A percentile compares a stretch with the other conserved stretches of the same genome.
phyloP scores from a whole-genome alignment of 2,888 invertebrate species.

The Myathropa florea region DNA sequence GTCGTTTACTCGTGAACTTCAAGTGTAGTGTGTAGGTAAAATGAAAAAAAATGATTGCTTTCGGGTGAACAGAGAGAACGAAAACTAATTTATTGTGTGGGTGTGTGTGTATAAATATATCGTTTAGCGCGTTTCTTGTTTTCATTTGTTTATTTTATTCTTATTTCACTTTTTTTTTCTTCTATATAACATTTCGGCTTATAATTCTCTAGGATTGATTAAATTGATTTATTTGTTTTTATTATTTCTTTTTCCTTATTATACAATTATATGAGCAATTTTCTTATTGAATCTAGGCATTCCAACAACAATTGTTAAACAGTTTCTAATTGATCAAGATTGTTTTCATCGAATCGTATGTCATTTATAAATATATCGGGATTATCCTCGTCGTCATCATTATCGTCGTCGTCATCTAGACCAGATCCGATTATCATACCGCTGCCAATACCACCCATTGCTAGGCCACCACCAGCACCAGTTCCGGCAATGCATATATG shows the following conservation, averaged over 20 bases:
- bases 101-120: conserved; percentile 26
- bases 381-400: conserved; percentile 76
- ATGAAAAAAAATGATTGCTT: background rate
- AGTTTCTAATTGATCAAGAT: conserved; percentile 79
- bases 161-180: conserved; percentile 8
- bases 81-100: background rate
- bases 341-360: conserved; percentile 76
- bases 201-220: conserved; percentile 60
- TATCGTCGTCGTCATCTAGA: conserved; percentile 75
- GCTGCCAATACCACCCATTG: conserved; percentile 74
- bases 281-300: conserved; percentile 56
- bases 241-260: conserved; percentile 45
- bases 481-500: conserved; percentile 80
- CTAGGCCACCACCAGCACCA: conserved; percentile 61
- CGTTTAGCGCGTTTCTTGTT: conserved; percentile 49
- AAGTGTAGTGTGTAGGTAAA: conserved; percentile 9
- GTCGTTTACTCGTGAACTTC: conserved; percentile 19
- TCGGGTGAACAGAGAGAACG: background rate
- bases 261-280: conserved; percentile 60
- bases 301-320: conserved; percentile 77
- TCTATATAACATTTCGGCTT: conserved; percentile 43
- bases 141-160: conserved; percentile 31
- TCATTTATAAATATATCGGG: conserved; percentile 79
- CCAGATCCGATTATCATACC: conserved; percentile 76
- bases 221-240: conserved; percentile 43